Conservation (phyloP, 2,888 invertebrate genomes). For the Phalera bucephala region DNA sequence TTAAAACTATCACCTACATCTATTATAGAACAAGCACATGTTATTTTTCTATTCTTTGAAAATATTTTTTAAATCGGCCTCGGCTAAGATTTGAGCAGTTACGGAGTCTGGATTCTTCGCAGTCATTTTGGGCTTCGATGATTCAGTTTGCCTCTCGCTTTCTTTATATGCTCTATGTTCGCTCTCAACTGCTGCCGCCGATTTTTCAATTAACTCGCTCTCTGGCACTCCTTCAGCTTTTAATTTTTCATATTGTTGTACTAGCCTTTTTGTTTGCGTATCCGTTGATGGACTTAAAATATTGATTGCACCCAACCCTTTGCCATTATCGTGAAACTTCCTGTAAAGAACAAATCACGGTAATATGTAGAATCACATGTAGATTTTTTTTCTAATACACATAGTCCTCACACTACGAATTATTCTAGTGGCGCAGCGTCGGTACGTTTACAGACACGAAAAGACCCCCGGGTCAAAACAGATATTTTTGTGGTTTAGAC, state of each 20-base stretch:
- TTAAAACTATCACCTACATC: too few species aligned
- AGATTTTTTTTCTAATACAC: background rate
- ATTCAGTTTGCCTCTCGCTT: slow-evolving; percentile 49
- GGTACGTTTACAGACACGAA: too few species aligned
- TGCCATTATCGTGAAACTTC: slow-evolving; percentile 85
- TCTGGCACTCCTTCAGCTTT: slow-evolving; percentile 78
- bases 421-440: too few species aligned
- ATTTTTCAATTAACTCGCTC: slow-evolving; percentile 73
- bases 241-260: slow-evolving; percentile 84
- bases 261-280: slow-evolving; percentile 83
- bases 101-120: slow-evolving; percentile 50
- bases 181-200: slow-evolving; percentile 44
- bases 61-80: slow-evolving; percentile 58
- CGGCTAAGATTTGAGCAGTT: slow-evolving; percentile 54
- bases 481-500: too few species aligned
- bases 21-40: too few species aligned
- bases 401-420: too few species aligned
- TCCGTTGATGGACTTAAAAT: slow-evolving; percentile 76
- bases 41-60: slow-evolving; percentile 43
- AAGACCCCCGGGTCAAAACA: too few species aligned
- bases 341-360: slow-evolving; percentile 79
- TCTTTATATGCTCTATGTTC: too few species aligned
- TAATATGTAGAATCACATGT: too few species aligned
- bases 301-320: slow-evolving; percentile 79
- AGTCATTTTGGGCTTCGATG: slow-evolving; percentile 30